Conservation (phyloP, 2,113 vertebrate genomes). For the Calyptomena viridis region DNA sequence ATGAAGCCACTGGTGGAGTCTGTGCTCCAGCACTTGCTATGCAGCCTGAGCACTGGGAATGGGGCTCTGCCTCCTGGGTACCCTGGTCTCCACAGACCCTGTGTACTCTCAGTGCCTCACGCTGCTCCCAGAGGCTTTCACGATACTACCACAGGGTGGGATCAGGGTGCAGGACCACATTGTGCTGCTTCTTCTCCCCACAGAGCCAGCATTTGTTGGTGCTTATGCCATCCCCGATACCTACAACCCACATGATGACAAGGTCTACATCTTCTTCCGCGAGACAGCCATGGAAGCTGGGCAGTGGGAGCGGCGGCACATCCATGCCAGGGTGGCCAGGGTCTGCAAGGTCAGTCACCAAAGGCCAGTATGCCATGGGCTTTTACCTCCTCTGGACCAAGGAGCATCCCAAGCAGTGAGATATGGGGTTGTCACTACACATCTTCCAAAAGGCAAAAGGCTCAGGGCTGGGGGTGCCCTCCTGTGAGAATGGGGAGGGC, state of each 20-base stretch:
- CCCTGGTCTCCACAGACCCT: not conserved
- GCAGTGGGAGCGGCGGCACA: constrained; percentile 76
- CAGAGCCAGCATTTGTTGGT: constrained; percentile 80
- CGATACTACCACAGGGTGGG: not conserved
- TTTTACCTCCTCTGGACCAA: not conserved
- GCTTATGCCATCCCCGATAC: constrained; percentile 84
- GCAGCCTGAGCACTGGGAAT: not conserved
- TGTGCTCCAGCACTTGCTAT: fast-evolving
- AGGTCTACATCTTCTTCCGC: constrained; percentile 87
- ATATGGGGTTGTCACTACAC: not conserved
- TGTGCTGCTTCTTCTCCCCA: not conserved
- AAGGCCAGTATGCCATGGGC: not conserved
- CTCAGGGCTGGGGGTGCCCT: not conserved
- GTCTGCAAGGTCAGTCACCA: constrained; percentile 82
- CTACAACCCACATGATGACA: constrained; percentile 82
- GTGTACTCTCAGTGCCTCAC: fast-evolving
- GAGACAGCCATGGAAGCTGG: constrained; percentile 80
- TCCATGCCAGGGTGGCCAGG: constrained; percentile 83
- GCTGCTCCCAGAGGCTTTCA: not conserved
- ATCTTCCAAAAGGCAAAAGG: not conserved
- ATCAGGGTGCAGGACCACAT: not conserved
- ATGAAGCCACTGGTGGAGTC: not conserved
- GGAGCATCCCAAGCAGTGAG: not conserved
- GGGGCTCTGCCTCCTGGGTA: not conserved
- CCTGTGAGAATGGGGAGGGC: not conserved